phyloP scores from a whole-genome alignment of 1,140 invertebrate species.

The Musca vetustissima region DNA sequence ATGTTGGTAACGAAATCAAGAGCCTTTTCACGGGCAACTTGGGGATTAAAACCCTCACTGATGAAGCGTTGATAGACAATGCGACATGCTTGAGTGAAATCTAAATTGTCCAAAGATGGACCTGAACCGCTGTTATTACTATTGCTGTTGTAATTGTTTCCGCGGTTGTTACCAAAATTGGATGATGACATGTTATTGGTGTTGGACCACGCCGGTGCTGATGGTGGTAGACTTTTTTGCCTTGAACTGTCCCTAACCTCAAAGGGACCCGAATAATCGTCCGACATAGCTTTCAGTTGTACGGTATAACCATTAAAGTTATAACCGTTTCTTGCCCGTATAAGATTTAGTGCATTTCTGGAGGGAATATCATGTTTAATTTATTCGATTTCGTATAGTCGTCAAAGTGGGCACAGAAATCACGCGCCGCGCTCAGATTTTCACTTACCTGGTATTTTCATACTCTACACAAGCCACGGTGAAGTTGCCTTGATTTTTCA shows the following conservation, averaged over 20 bases:
- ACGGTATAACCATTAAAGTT: constrained; percentile 98
- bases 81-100: neutral
- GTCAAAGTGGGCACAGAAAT: neutral
- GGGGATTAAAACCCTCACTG: neutral
- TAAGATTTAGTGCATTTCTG: constrained; percentile 99
- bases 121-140: constrained; percentile 58
- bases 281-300: constrained; percentile 72
- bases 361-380: neutral
- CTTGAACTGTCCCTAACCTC: constrained; percentile 10
- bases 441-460: constrained; percentile 87
- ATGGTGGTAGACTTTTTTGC: neutral
- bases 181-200: neutral
- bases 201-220: neutral
- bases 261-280: constrained; percentile 63
- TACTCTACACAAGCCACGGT: constrained; percentile 99
- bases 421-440: neutral
- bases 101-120: constrained; percentile 31
- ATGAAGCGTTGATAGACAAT: neutral
- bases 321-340: constrained; percentile 94
- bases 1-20: too few relatives aligned
- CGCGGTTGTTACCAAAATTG: constrained; percentile 36
- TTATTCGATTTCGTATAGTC: neutral
- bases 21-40: too few relatives aligned
- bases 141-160: constrained; percentile 57
- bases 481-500: constrained; percentile 96